phyloP scores from a whole-genome alignment of 2,113 vertebrate genomes.

The Athene cunicularia region DNA sequence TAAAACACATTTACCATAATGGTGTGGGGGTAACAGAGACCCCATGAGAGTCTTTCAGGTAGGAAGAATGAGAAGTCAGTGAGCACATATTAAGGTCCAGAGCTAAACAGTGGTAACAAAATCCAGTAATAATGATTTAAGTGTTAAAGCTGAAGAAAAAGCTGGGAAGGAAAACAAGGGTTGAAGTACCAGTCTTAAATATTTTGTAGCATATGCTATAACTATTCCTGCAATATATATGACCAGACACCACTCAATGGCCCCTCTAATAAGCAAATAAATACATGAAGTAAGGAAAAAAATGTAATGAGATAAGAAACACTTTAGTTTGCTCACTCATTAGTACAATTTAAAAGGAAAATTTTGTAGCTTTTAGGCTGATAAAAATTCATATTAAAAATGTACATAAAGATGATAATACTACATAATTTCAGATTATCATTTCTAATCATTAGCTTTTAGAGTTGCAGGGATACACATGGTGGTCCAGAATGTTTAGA shows the following conservation, averaged over 20 bases:
- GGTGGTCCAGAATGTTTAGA: background rate
- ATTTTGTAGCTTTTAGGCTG: background rate
- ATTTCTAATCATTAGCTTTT: background rate
- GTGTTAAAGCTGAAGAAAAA: background rate
- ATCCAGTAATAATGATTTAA: background rate
- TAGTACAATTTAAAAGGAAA: background rate
- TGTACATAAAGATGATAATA: background rate
- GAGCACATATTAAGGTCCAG: background rate
- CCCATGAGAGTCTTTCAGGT: background rate
- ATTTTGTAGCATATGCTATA: background rate
- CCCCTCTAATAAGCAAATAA: background rate
- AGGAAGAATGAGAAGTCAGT: background rate
- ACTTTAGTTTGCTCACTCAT: background rate
- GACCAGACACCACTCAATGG: background rate
- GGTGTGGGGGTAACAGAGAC: fast-evolving
- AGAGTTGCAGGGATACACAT: background rate
- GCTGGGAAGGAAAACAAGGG: background rate
- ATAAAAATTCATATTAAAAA: background rate
- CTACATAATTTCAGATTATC: background rate
- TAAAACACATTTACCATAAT: background rate
- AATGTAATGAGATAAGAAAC: background rate
- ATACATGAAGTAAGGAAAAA: background rate
- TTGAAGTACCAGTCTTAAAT: background rate
- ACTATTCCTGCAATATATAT: background rate
- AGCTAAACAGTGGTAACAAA: background rate